Percentiles rank a stretch among this genome's conserved stretches.
phyloP scores from a whole-genome alignment of 2,113 vertebrate genomes.

The Oxyura jamaicensis region DNA sequence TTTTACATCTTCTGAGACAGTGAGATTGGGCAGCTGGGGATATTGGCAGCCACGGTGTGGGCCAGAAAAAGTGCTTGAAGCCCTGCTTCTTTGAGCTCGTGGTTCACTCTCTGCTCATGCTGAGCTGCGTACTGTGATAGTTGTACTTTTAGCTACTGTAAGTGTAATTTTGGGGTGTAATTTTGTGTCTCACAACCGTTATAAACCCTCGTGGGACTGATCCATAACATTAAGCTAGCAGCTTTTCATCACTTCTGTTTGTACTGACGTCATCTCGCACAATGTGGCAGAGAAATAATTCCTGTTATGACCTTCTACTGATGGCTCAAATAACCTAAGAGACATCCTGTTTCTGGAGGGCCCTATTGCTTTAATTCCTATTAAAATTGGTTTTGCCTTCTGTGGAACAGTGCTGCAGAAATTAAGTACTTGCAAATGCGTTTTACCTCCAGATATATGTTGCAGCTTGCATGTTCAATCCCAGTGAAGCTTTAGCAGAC shows the following conservation, averaged over 20 bases:
- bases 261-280: neutral
- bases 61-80: neutral
- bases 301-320: constrained; percentile 37
- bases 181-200: neutral
- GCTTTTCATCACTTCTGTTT: constrained; percentile 27
- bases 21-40: too few species aligned
- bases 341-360: constrained; percentile 55
- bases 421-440: constrained; percentile 64
- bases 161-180: constrained; percentile 1
- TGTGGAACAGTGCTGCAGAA: constrained; percentile 31
- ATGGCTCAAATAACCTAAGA: constrained; percentile 58
- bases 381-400: constrained; percentile 57
- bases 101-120: neutral
- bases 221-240: constrained; percentile 14
- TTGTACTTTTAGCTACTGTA: neutral
- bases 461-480: constrained; percentile 54
- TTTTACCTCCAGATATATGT: constrained; percentile 63
- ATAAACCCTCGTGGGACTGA: neutral
- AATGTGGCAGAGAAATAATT: constrained; percentile 37
- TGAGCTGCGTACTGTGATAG: neutral
- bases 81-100: neutral
- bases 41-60: accelerated
- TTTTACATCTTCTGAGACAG: neutral
- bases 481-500: constrained; percentile 34
- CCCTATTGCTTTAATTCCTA: constrained; percentile 53